Conservation (phyloP, 2,888 invertebrate genomes). For the Latheticus oryzae region DNA sequence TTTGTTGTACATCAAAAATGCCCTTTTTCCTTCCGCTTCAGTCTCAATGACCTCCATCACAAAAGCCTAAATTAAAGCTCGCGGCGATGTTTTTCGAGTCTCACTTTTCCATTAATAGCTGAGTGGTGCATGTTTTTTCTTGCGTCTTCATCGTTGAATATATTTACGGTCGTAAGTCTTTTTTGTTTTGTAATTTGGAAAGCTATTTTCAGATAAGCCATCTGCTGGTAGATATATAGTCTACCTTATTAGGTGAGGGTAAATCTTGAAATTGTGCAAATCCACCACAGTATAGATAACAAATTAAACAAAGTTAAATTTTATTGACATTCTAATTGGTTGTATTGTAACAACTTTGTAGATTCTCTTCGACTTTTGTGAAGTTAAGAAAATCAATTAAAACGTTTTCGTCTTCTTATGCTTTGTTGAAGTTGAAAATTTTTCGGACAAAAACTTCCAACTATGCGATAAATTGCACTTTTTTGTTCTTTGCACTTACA, state of each 20-base stretch:
- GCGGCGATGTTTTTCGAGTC: constrained; percentile 31
- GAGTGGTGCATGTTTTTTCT: constrained; percentile 31
- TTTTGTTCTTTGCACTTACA: no score
- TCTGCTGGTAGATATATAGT: not conserved
- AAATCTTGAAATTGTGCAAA: no score
- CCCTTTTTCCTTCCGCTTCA: no score
- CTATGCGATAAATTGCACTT: no score
- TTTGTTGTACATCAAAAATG: no score
- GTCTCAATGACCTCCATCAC: constrained; percentile 18
- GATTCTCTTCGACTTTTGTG: no score
- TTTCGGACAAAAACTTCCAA: no score
- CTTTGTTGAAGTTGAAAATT: no score
- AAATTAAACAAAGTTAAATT: constrained; percentile 11
- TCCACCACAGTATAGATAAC: constrained; percentile 17
- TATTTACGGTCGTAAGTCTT: not conserved
- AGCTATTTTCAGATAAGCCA: constrained; percentile 3
- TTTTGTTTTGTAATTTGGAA: constrained; percentile 6
- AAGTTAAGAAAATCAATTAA: no score
- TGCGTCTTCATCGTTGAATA: constrained; percentile 2
- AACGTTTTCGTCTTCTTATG: no score
- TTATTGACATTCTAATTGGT: constrained; percentile 29
- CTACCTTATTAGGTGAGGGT: no score
- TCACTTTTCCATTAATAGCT: constrained; percentile 37
- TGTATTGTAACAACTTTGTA: constrained; percentile 28
- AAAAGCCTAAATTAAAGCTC: constrained; percentile 34